These are phyloP conservation scores for Upupa epops DNA, from an alignment of 2,113 vertebrate species.

Conservation along the genomic window DNA sequence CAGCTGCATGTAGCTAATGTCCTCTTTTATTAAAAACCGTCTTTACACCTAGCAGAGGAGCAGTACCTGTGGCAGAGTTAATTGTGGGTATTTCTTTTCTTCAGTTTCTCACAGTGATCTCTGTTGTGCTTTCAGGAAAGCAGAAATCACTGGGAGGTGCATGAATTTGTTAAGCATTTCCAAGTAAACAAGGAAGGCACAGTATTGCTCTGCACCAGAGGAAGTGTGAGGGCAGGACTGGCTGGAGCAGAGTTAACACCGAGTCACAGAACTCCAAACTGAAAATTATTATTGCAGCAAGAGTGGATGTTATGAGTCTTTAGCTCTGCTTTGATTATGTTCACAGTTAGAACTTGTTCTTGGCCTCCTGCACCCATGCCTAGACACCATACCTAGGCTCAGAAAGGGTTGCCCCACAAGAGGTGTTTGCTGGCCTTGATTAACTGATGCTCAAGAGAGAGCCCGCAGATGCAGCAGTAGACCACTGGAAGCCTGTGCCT, in stretches of 20 bases:
- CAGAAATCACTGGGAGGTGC: not conserved
- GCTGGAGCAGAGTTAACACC: not conserved
- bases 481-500: not conserved
- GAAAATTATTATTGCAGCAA: no score
- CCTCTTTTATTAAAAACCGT: not conserved
- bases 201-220: not conserved
- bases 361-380: not conserved
- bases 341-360: not conserved
- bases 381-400: rapidly evolving
- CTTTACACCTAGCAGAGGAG: not conserved
- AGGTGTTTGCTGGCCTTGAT: not conserved
- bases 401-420: not conserved
- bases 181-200: not conserved
- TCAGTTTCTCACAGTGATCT: not conserved
- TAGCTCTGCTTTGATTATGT: not conserved
- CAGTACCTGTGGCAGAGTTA: not conserved
- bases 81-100: not conserved
- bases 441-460: not conserved
- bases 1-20: not conserved
- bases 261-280: not conserved
- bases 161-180: not conserved
- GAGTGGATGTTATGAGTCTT: not conserved
- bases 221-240: not conserved
- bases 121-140: not conserved
- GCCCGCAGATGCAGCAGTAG: not conserved